Percentiles rank a stretch among this genome's conserved stretches.
These are phyloP conservation scores for Genyomyrus donnyi DNA, from an alignment of 2,113 vertebrate genomes.

Conservation along the genomic window DNA sequence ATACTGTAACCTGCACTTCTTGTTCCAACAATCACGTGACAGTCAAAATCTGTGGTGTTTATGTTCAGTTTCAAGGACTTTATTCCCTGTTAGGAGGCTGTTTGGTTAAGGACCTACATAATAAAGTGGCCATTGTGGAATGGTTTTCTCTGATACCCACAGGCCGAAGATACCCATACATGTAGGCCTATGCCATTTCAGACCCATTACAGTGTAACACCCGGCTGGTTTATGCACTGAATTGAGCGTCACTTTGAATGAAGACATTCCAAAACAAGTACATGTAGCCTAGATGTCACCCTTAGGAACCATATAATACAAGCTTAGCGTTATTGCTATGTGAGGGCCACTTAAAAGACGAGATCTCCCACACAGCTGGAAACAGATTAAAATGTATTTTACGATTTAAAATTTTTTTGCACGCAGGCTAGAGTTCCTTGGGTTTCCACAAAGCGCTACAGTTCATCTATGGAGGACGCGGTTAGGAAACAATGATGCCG, in stretches of 20 bases:
- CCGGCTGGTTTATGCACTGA: neutral
- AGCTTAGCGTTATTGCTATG: neutral
- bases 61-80: neutral
- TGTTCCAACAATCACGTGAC: neutral
- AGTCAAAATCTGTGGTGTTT: neutral
- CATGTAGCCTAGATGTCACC: neutral
- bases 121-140: neutral
- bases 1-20: neutral
- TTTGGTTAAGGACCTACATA: neutral
- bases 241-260: neutral
- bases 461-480: neutral
- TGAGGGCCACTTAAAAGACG: neutral
- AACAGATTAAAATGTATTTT: neutral
- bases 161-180: neutral
- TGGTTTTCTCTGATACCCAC: neutral
- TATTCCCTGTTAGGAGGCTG: neutral
- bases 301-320: neutral
- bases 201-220: neutral
- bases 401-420: neutral
- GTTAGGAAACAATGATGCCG: constrained; percentile 10
- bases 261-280: neutral
- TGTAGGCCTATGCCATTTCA: neutral
- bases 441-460: neutral
- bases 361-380: neutral
- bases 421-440: neutral